phyloP scores from a whole-genome alignment of 2,888 invertebrate genomes.

The Phyto melanocephala region DNA sequence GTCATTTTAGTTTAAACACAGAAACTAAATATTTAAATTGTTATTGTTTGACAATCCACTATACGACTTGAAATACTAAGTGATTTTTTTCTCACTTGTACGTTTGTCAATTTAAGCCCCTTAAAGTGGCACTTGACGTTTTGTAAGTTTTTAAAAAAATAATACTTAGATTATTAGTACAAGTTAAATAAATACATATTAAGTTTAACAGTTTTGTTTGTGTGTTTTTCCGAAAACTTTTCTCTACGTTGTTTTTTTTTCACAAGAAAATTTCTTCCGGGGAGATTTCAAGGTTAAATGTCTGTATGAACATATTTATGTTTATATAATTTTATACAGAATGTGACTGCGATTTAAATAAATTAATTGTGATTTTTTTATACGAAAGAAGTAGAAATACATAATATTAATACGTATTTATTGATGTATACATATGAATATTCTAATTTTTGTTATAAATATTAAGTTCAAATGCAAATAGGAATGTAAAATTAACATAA shows the following conservation, averaged over 20 bases:
- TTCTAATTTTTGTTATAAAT: no score
- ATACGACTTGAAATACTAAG: constrained; percentile 8
- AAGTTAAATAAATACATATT: background rate
- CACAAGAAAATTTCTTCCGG: constrained; percentile 6
- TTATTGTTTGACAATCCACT: constrained; percentile 45
- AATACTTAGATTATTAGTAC: background rate
- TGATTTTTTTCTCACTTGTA: background rate
- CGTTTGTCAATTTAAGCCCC: background rate
- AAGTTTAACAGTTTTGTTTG: constrained; percentile 13
- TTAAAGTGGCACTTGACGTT: constrained; percentile 27
- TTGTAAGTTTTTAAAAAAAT: constrained; percentile 5
- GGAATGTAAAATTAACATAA: no score
- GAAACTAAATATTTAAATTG: constrained; percentile 12
- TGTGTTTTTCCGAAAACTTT: background rate
- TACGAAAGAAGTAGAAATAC: no score
- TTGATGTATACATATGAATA: no score
- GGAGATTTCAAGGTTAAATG: constrained; percentile 21
- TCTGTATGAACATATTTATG: no score
- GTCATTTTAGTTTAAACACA: constrained; percentile 7
- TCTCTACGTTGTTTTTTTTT: constrained; percentile 2
- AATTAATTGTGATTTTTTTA: no score
- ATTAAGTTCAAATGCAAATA: no score
- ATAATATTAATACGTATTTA: background rate
- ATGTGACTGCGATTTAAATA: no score
- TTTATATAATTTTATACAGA: no score